Base-by-base conservation (phyloP, 2,797 vertebrate species). In the Naso thynnoides region DNA sequence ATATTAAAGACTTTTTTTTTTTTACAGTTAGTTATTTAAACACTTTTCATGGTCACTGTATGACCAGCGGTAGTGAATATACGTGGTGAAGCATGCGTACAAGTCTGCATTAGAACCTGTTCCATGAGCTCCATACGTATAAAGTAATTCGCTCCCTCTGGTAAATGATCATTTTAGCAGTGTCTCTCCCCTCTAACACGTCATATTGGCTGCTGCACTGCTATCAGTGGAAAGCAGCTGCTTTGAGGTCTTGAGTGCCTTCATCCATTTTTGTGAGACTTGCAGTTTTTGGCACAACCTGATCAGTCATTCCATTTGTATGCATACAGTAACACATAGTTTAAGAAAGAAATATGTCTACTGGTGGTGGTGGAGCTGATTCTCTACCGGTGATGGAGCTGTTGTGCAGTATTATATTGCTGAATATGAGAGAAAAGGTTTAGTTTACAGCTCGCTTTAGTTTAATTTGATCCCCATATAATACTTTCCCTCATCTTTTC, bases 141-240 rank as follows among this genome's bases (percentile, higher is more conserved):
- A 18, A 66, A 70, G 41, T 73, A 10, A 72, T 78, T 66, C 49
- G 21, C 49, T 59, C 53, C 42, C 53, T 64, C 6, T 45, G 39
- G 69, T 70, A 56, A 73, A 58, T 64, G 76, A 72, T 79, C 42
- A 75, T 69, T 82, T 77, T 58, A 68, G 61, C 55, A 14, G 6
- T 10, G 14, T 67, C n/a, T 68, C 42, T 56, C 50, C 44, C 42
- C 50, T 62, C 26, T 31, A 38, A 23, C 31, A 11, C 18, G 19
- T 79, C 48, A 66, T 54, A 48, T 58, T 57, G 59, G 53, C 67
- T 57, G 72, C 16, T 36, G 67, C 44, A 2, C 49, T 71, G 60
- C 45, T 84, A 81, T 85, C 86, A 73, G 70, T 70, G 66, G 33
- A 81, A 77, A 86, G 59, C 85, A 83, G 79, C 77, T 84, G 76